Evolutionary conservation across 2,797 vertebrate species (phyloP).

Genomic region (Rhinella marina): DNA sequence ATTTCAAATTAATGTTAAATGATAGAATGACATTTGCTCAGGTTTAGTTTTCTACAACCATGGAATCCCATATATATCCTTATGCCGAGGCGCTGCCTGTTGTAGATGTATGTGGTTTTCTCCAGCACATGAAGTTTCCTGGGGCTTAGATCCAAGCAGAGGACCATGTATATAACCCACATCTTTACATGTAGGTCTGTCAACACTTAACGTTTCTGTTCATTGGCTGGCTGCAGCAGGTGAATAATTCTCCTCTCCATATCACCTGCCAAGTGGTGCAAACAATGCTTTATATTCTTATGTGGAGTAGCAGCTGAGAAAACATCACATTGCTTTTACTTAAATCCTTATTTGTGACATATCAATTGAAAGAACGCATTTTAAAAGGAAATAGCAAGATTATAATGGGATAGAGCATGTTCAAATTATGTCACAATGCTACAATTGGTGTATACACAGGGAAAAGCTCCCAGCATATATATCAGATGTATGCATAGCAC

Average conservation of each 20-base stretch:
- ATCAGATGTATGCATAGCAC: no score
- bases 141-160: not conserved
- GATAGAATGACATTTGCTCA: no score
- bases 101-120: not conserved
- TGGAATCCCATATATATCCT: no score
- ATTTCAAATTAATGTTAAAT: no score
- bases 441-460: no score
- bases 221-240: conserved; percentile 18
- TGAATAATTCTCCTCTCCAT: conserved; percentile 29
- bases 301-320: conserved; percentile 31
- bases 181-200: conserved; percentile 24
- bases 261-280: conserved; percentile 43
- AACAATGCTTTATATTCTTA: conserved; percentile 29
- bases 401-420: no score
- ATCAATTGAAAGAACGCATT: not conserved
- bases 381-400: not conserved
- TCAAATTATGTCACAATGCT: no score
- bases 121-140: not conserved
- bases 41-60: no score
- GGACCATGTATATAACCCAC: not conserved
- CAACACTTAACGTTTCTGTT: conserved; percentile 28
- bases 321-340: conserved; percentile 10
- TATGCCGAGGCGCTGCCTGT: no score
- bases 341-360: conserved; percentile 20
- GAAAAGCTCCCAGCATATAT: no score